Conservation (phyloP, 2,888 invertebrate genomes). For the Glyphotaelius pellucidus region DNA sequence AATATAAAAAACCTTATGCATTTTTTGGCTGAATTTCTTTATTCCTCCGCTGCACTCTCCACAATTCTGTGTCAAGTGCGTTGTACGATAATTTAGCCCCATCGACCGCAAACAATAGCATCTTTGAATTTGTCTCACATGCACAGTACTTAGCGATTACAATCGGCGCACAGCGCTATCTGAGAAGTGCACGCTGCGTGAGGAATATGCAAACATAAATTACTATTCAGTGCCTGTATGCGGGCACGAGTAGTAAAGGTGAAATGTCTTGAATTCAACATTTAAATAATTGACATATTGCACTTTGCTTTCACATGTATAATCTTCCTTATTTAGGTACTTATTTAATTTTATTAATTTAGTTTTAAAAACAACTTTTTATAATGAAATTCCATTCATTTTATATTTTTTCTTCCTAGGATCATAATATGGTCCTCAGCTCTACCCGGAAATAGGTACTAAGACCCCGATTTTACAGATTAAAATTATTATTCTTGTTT, state of each 20-base stretch:
- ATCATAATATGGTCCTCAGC: too few species aligned
- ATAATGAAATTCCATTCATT: too few species aligned
- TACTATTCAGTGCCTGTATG: neutral
- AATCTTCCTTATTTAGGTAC: too few species aligned
- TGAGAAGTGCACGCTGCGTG: conserved; percentile 3
- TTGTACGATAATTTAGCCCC: neutral
- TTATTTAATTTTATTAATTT: too few species aligned
- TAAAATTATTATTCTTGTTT: too few species aligned
- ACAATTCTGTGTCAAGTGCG: neutral
- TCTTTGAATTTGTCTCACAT: conserved; percentile 22
- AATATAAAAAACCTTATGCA: neutral
- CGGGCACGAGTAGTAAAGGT: neutral
- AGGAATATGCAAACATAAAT: neutral
- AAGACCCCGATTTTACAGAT: too few species aligned
- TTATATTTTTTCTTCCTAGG: too few species aligned
- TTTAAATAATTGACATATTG: neutral
- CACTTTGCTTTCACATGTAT: neutral
- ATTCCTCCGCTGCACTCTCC: neutral
- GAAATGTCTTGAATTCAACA: neutral
- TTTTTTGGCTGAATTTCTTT: neutral
- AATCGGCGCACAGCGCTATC: conserved; percentile 20
- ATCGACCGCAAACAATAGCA: conserved; percentile 36
- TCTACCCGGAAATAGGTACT: too few species aligned
- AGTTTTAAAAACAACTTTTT: too few species aligned
- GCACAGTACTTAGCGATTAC: conserved; percentile 3